Base-by-base conservation (phyloP, 2,888 invertebrate species). In the Zele albiditarsus region DNA sequence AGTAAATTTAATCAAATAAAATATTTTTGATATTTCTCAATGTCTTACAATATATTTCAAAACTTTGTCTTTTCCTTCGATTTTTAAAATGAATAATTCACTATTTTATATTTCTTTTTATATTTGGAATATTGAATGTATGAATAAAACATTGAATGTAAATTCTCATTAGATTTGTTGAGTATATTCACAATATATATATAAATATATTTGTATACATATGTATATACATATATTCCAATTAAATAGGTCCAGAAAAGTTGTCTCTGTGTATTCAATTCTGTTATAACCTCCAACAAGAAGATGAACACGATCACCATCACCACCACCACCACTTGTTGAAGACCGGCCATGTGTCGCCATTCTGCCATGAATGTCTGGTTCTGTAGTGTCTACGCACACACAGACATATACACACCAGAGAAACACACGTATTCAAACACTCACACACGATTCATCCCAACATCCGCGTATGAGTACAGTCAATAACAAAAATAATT, bases 291-390 rank as follows among this genome's bases (percentile, higher is more conserved):
- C 57, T 69, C 10, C 42, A 58, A 60, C 25, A 57, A 60, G 68
- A 28, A 68, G 57, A 63, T 53, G 62, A 49, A 42, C 67, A 31
- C 67, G 23, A 38, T 70, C 70, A 73, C 49, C 60, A 65, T 71
- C 49, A 69, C 49, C 60, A 63, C 71, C 57, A 71, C 78, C 81
- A 81, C 85, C 86, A 86, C 87, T 87, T 87, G 87, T 85, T 86
- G 87, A 85, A 86, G 84, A 82, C 82, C 80, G 81, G 85, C 85
- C 85, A 83, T 85, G 82, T 83, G 85, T 82, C 38, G 75, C 27
- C 53, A 53, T 79, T 80, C 80, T 76, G 76, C 76, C 74, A 77
- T 73, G 73, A 20, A 53, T 53, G 79, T 73, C 77, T 67, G 75
- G 28, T 58, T 23, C 49, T 58, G 67, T 73, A 27, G 66, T 58